Base-by-base conservation (phyloP, 2,797 vertebrate species). In the Antrozous pallidus region DNA sequence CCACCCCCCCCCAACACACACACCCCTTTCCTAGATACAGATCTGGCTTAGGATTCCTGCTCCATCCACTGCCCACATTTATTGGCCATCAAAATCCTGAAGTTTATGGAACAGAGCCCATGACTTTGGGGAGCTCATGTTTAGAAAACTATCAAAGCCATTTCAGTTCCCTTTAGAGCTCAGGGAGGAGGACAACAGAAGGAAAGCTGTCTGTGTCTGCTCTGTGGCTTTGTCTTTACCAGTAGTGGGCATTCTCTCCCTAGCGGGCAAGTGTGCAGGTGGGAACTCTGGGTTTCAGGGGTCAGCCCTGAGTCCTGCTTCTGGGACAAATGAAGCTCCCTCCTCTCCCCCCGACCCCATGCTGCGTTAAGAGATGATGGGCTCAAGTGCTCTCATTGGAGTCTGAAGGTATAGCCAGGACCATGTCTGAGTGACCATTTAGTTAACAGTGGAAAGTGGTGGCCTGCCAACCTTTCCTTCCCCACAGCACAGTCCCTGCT, bases 121-220 rank as follows among this genome's bases (percentile, higher is more conserved):
- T 42, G 28, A 77, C 65, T 31, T 18, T 17, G 18, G 61, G 26
- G 70, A 77, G 38, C 61, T 83, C 42, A 18, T 61, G 49, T 38
- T 49, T 16, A 56, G 54, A 51, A 56, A 47, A n/a, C 17, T 2
- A 18, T 36, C n/a, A 67, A 85, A 85, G 24, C 13, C 42, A 45
- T 61, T 65, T 88, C 20, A 38, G 0, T 77, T 87, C 51, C 45
- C 28, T 71, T 70, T 45, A 13, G n/a, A 49, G 69, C 42, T n/a
- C 22, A 61, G 22, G 12, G 38, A 51, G 24, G 12, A 6, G 6
- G 20, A 3, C 16, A 13, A 2, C n/a, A 51, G n/a, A 40, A n/a
- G 77, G n/a, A 70, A 8, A 54, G 14, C 18, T 40, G 31, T 28
- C 24, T 0, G 3, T 0, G 1, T 40, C 51, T 54, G 11, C 14